Evolutionary conservation across 2,888 invertebrate species (phyloP), one percentile per base, ranked within the genome.

Genomic region (Cantharis flavilabris): DNA sequence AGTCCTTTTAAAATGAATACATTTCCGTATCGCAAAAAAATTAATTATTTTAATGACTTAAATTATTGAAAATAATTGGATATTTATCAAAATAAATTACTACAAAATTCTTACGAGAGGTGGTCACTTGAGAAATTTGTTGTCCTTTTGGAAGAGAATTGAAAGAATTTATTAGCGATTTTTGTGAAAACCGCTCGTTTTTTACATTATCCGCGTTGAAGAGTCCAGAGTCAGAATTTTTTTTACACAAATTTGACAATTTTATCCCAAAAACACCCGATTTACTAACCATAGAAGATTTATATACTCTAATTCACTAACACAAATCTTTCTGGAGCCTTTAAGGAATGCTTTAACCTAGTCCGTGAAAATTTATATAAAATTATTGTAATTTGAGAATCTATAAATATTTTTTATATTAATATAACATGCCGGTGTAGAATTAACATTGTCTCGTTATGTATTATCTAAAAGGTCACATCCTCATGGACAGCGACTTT

Each of bases 401-500:
- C 49, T n/a, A 49, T 49, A 49, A 49, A 49, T 49, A 49, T 49
- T 49, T 49, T 49, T 49, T 7, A n/a, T 49, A 49, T 7, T n/a
- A 49, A n/a, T 49, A n/a, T 49, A 49, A 5, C 16, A 13, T 70
- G 23, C 49, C 63, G 62, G 33, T 75, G 69, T 72, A 69, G 63
- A 72, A 69, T 77, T 71, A 71, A 73, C 71, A 77, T 71, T 16
- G 23, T 72, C 72, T 72, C 63, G 69, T 30, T 33, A 71, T 75
- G 75, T 70, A 73, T 80, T 71, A 80, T 79, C 69, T 71, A 77
- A 84, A 84, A 84, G 83, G 84, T 84, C 82, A 83, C 78, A 82
- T 80, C 80, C 81, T 79, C 82, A 82, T 75, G 82, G 83, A 81
- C 84, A 80, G 76, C 79, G 79, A 84, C 84, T 84, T 84, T 84